Base-by-base conservation (phyloP, 2,888 invertebrate species). In the Leptinotarsa haldemani region DNA sequence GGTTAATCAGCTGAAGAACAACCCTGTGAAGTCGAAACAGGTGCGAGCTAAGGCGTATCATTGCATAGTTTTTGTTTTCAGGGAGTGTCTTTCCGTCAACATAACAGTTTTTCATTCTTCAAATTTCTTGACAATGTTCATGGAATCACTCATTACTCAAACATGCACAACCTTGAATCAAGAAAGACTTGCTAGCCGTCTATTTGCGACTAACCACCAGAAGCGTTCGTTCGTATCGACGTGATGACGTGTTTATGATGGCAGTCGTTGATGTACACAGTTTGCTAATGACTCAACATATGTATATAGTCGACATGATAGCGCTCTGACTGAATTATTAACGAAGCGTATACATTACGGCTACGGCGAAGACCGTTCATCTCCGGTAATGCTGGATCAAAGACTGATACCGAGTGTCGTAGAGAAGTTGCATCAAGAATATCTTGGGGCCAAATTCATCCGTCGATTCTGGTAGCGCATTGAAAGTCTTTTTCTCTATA, bases 271-370 rank as follows among this genome's bases (percentile, higher is more conserved):
- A 86, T 84, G 83, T 85, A 86, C 84, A 82, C 80, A 84, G 82
- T 83, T 82, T 80, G 83, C 85, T 86, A 86, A 86, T 86, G 85
- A 85, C 83, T 84, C 85, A 82, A 86, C 85, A 85, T 85, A 83
- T 86, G 85, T 86, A 84, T 83, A 80, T 71, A 81, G 80, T 78
- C 81, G 80, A 82, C 81, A 80, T 84, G 85, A 84, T 84, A 84
- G 80, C 83, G 80, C 81, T 80, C 82, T 80, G 83, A 82, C 82
- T 84, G 84, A 85, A 84, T 84, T 85, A 85, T 85, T 84, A 84
- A 85, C 83, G 84, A 77, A 80, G 76, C 77, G 78, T 81, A 82
- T 81, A 84, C 81, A 82, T 83, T 82, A 83, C 80, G 79, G 79
- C 56, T 13, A 40, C 47, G 18, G 46, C 53, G 12, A 53, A 46